Percentiles rank a stretch among this genome's conserved stretches.
phyloP scores from a whole-genome alignment of 2,113 vertebrate genomes.

The Osmerus eperlanus region DNA sequence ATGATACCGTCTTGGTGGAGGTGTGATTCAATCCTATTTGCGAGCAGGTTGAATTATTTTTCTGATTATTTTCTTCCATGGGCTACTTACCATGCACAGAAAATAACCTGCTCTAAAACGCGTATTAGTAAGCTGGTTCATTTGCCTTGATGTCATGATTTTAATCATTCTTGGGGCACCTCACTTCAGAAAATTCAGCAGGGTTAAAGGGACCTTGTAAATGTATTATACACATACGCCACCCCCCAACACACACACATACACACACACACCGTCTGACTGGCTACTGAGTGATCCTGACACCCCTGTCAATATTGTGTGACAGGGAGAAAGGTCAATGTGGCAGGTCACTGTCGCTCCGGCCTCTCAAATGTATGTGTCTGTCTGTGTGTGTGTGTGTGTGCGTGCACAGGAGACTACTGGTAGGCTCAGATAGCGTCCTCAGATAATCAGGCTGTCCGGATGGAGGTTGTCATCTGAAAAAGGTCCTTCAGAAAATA shows the following conservation, averaged over 20 bases:
- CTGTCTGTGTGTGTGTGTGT: neutral
- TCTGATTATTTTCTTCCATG: slow-evolving; percentile 17
- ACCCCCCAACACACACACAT: neutral
- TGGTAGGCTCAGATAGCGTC: no score
- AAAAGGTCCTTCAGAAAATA: no score
- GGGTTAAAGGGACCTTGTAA: neutral
- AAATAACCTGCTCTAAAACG: slow-evolving; percentile 10
- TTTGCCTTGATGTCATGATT: neutral
- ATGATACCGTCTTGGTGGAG: slow-evolving; percentile 7
- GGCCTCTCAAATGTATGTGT: neutral
- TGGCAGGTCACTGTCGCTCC: slow-evolving; percentile 59
- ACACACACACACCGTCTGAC: slow-evolving; percentile 19
- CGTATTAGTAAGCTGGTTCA: neutral
- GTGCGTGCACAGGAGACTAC: no score
- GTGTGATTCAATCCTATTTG: slow-evolving; percentile 20
- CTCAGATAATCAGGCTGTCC: no score
- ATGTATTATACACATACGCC: neutral
- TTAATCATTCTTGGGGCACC: neutral
- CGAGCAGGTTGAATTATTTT: slow-evolving; percentile 34
- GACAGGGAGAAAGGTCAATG: slow-evolving; percentile 59
- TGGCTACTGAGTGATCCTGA: slow-evolving; percentile 50
- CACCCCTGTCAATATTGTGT: slow-evolving; percentile 51
- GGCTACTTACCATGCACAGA: slow-evolving; percentile 11
- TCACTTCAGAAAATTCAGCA: neutral
- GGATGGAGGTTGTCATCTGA: no score